phyloP scores from a whole-genome alignment of 2,888 invertebrate genomes.

The Watsonalla cultraria region DNA sequence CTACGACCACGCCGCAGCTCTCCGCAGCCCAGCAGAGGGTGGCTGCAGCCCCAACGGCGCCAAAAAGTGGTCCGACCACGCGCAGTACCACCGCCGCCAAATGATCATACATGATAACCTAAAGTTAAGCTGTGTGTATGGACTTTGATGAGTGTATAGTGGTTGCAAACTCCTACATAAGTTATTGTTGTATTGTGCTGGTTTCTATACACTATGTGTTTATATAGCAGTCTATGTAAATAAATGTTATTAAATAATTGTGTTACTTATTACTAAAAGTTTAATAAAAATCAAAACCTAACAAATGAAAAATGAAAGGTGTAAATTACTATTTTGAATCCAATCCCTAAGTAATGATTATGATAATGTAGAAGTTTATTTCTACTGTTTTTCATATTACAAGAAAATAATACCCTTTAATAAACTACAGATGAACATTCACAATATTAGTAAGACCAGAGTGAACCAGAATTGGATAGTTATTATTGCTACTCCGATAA shows the following conservation, averaged over 20 bases:
- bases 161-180: not conserved
- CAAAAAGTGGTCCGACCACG: conserved; percentile 25
- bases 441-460: too few species aligned
- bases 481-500: too few species aligned
- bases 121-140: not conserved
- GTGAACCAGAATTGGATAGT: too few species aligned
- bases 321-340: too few species aligned
- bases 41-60: conserved; percentile 65
- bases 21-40: conserved; percentile 69
- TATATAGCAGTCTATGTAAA: not conserved
- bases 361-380: too few species aligned
- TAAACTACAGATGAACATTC: too few species aligned
- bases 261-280: not conserved
- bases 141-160: not conserved
- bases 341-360: too few species aligned
- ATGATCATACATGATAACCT: not conserved
- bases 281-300: not conserved
- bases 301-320: too few species aligned
- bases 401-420: too few species aligned
- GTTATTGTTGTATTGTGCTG: not conserved
- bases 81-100: not conserved
- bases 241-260: not conserved
- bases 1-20: conserved; percentile 70
- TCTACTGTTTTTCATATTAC: too few species aligned
- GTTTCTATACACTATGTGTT: not conserved